phyloP scores from a whole-genome alignment of 2,888 invertebrate genomes.

The Synanthedon formicaeformis region DNA sequence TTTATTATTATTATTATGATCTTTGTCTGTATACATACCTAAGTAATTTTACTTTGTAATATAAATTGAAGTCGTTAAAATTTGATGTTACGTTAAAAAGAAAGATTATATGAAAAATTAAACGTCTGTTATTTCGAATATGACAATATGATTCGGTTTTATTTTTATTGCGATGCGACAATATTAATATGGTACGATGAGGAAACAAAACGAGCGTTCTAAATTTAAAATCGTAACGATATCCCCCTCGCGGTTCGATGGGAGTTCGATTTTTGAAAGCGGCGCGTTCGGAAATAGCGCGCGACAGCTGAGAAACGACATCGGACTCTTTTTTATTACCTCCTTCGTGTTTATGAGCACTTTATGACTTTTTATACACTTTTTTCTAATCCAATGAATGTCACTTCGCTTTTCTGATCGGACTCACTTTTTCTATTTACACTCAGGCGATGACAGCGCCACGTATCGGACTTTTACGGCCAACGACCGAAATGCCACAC shows the following conservation, averaged over 20 bases:
- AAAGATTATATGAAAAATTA: no score
- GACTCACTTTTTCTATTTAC: slow-evolving; percentile 47
- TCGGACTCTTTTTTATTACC: slow-evolving; percentile 61
- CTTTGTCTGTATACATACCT: no score
- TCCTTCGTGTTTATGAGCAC: slow-evolving; percentile 67
- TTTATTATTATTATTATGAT: no score
- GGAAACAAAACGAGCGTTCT: slow-evolving; percentile 20
- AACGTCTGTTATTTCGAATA: no score
- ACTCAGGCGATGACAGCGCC: slow-evolving; percentile 32
- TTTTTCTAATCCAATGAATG: slow-evolving; percentile 54
- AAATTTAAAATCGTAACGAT: slow-evolving; percentile 50
- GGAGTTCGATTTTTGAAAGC: slow-evolving; percentile 62
- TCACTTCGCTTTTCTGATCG: slow-evolving; percentile 47
- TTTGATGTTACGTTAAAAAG: no score
- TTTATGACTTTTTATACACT: slow-evolving; percentile 68
- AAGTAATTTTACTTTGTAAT: no score
- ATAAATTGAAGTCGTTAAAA: no score
- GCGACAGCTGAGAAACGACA: slow-evolving; percentile 67
- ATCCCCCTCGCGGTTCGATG: slow-evolving; percentile 51
- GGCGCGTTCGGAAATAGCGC: slow-evolving; percentile 60
- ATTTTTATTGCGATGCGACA: no score
- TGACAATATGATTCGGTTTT: neutral
- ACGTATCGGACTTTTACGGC: slow-evolving; percentile 27
- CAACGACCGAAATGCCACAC: neutral
- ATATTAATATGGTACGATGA: neutral